Conservation (phyloP, 2,113 vertebrate genomes). For the Calyptommatus sinebrachiatus region DNA sequence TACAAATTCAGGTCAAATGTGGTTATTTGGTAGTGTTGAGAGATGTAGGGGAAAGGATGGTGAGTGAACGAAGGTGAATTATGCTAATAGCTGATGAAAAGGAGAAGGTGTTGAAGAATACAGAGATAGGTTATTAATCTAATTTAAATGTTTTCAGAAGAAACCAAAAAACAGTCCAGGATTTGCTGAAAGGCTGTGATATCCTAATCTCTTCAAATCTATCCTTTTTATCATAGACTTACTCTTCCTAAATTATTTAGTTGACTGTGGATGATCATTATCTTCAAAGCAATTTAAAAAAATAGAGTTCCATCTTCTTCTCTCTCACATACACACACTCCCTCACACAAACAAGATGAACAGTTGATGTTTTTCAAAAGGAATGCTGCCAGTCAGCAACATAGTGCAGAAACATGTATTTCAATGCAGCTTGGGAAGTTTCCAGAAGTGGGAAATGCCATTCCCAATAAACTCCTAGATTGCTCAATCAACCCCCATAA, state of each 20-base stretch:
- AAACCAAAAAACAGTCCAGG: slow-evolving; percentile 47
- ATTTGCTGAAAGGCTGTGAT: slow-evolving; percentile 43
- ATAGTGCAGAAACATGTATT: not conserved
- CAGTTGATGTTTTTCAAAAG: not conserved
- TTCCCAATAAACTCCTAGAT: no score
- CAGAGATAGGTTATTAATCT: slow-evolving; percentile 58
- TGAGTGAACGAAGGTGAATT: slow-evolving; percentile 48
- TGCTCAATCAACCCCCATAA: no score
- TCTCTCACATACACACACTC: slow-evolving; percentile 3
- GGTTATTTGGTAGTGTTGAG: not conserved
- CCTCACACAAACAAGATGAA: slow-evolving; percentile 36
- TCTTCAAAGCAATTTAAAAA: slow-evolving; percentile 35
- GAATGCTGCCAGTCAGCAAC: slow-evolving; percentile 1
- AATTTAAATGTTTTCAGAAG: slow-evolving; percentile 55
- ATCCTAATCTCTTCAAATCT: slow-evolving; percentile 58
- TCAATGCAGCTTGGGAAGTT: slow-evolving; percentile 2
- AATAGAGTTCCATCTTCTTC: not conserved
- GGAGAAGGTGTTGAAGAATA: slow-evolving; percentile 41
- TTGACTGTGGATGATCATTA: slow-evolving; percentile 34
- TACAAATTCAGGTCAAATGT: slow-evolving; percentile 44
- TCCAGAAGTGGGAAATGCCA: not conserved
- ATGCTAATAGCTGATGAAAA: slow-evolving; percentile 58
- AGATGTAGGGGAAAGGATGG: slow-evolving; percentile 10
- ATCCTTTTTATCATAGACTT: slow-evolving; percentile 46
- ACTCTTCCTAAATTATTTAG: slow-evolving; percentile 48